These are phyloP conservation scores for Camponotus vicinus DNA, from an alignment of 1,140 invertebrate species.

Conservation along the genomic window DNA sequence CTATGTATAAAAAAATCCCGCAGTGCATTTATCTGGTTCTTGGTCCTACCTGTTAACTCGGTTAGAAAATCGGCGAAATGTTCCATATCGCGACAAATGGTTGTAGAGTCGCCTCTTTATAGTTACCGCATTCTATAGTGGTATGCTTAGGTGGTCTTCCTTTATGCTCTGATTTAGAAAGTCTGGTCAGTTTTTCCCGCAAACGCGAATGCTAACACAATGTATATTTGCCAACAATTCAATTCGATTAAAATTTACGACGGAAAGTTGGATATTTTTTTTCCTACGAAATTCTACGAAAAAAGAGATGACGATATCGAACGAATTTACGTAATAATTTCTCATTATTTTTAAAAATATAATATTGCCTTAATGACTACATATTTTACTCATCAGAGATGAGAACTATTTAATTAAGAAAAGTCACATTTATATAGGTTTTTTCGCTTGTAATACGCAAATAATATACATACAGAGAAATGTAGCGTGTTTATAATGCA, in stretches of 20 bases:
- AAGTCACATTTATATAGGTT: neutral
- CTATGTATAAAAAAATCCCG: slow-evolving; percentile 56
- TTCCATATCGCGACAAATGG: slow-evolving; percentile 75
- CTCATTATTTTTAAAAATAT: too few species aligned
- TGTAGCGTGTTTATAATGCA: neutral
- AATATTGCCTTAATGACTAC: too few species aligned
- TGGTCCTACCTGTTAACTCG: slow-evolving; percentile 61
- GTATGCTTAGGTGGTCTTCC: neutral
- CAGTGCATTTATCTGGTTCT: slow-evolving; percentile 53
- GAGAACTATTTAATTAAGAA: neutral
- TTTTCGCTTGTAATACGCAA: neutral
- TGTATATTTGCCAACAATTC: slow-evolving; percentile 36
- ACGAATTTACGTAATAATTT: neutral
- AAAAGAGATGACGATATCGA: neutral
- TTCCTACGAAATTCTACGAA: neutral
- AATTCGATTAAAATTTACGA: slow-evolving; percentile 57
- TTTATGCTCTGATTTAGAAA: neutral
- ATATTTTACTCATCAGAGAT: neutral
- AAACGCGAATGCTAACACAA: neutral
- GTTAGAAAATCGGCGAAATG: slow-evolving; percentile 62
- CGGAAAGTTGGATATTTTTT: neutral
- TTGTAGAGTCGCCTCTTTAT: slow-evolving; percentile 60
- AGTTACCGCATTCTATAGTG: slow-evolving; percentile 75
- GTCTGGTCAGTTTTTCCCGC: slow-evolving; percentile 21
- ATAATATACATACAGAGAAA: neutral